Conservation (phyloP, 30 jellyfish, hydroid and myxozoan species). For the Chrysaora quinquecirrha region DNA sequence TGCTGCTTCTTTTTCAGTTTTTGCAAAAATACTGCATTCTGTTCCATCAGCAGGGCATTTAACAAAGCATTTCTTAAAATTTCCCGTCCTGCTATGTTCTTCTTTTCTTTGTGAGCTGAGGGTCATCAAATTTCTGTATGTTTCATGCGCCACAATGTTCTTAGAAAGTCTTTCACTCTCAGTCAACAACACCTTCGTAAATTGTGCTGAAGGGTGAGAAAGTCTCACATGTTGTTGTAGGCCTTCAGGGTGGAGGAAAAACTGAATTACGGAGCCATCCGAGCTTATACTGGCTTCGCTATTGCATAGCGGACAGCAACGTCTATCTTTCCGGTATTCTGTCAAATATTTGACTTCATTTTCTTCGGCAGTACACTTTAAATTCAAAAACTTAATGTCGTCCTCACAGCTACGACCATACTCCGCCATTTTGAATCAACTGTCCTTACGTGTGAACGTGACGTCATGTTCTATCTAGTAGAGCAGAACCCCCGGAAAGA, state of each 20-base stretch:
- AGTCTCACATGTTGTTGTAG: neutral
- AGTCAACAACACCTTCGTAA: neutral
- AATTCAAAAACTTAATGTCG: neutral
- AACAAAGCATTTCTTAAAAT: neutral
- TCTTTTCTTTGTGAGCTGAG: neutral
- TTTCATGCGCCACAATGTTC: neutral
- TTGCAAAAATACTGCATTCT: neutral
- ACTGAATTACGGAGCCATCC: neutral
- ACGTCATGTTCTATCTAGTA: neutral
- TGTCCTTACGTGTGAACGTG: neutral
- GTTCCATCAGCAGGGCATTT: neutral
- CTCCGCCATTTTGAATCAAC: neutral
- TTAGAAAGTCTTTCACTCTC: neutral
- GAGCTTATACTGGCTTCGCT: neutral
- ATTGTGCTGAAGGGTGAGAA: neutral
- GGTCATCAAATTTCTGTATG: neutral
- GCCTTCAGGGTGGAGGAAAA: neutral
- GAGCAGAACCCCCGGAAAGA: constrained; percentile 1
- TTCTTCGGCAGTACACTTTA: neutral
- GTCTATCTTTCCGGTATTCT: neutral
- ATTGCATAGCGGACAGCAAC: neutral
- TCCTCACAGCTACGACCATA: neutral
- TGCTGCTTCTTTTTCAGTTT: constrained; percentile 1
- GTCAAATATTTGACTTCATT: neutral
- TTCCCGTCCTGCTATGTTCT: neutral